phyloP scores from a whole-genome alignment of 2,888 invertebrate species.

The Apamea crenata region DNA sequence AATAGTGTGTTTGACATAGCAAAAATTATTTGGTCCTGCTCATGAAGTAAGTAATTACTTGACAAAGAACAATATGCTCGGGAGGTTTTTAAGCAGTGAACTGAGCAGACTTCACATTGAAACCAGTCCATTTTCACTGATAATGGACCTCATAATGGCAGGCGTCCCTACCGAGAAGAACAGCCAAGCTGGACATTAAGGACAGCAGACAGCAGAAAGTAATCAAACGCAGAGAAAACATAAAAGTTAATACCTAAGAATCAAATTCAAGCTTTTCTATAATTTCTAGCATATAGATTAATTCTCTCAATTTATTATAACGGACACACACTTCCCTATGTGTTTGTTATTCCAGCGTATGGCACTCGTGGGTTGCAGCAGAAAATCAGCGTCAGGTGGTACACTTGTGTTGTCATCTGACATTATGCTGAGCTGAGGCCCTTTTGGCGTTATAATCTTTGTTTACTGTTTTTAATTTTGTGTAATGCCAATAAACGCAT shows the following conservation, averaged over 20 bases:
- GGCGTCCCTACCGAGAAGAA: neutral
- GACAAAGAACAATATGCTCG: neutral
- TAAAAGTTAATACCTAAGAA: constrained; percentile 12
- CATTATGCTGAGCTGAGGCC: no score
- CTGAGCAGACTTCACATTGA: neutral
- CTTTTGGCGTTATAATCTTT: no score
- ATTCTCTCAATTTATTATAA: no score
- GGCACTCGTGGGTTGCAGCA: no score
- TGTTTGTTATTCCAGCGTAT: no score
- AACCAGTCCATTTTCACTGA: neutral
- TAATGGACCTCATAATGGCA: neutral
- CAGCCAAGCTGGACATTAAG: neutral
- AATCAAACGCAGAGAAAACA: constrained; percentile 11
- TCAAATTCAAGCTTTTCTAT: no score
- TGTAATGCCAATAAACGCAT: no score
- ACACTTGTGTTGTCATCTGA: no score
- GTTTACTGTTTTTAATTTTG: no score
- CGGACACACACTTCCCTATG: no score
- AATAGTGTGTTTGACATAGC: neutral
- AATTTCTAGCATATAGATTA: no score
- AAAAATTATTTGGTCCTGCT: neutral
- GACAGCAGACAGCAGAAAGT: neutral
- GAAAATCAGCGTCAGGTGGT: no score
- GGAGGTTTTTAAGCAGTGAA: neutral
- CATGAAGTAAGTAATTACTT: neutral